Evolutionary conservation across 2,113 vertebrate species (phyloP).

Genomic region (Gymnarchus niloticus): DNA sequence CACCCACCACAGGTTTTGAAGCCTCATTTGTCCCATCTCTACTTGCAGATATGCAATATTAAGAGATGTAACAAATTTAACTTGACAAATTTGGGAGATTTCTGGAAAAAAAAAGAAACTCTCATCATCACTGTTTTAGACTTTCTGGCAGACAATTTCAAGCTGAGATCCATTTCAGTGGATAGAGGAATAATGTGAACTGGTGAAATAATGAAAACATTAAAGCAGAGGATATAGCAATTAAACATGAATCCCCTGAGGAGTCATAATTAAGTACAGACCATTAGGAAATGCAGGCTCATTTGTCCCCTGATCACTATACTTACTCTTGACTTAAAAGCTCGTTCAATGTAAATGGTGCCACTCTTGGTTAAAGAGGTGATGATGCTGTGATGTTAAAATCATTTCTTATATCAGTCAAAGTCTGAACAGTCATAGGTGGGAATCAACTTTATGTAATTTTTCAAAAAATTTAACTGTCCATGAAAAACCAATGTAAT

Average conservation of each 20-base stretch:
- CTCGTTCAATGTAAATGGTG: conserved; percentile 28
- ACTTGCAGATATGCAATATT: no score
- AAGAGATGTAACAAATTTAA: not conserved
- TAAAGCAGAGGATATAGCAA: conserved; percentile 28
- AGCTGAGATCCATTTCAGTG: not conserved
- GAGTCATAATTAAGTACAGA: conserved; percentile 26
- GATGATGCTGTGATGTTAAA: not conserved
- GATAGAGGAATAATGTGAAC: conserved; percentile 12
- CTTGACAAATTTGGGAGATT: not conserved
- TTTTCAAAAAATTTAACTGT: conserved; percentile 14
- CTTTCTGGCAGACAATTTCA: not conserved
- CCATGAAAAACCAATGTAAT: conserved; percentile 18
- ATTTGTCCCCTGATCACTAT: conserved; percentile 13
- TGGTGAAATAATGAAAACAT: conserved; percentile 22
- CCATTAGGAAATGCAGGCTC: conserved; percentile 25
- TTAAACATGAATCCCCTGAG: conserved; percentile 27
- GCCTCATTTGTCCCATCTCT: no score
- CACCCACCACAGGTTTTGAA: no score
- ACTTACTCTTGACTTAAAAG: conserved; percentile 17
- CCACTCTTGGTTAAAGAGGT: conserved; percentile 13
- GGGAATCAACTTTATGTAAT: not conserved
- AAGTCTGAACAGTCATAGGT: conserved; percentile 7
- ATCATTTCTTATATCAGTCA: not conserved
- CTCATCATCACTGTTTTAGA: not conserved
- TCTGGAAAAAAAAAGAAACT: not conserved